phyloP scores from a whole-genome alignment of 37 sponge, comb jelly and placozoan genomes.

The Spongia lamella region DNA sequence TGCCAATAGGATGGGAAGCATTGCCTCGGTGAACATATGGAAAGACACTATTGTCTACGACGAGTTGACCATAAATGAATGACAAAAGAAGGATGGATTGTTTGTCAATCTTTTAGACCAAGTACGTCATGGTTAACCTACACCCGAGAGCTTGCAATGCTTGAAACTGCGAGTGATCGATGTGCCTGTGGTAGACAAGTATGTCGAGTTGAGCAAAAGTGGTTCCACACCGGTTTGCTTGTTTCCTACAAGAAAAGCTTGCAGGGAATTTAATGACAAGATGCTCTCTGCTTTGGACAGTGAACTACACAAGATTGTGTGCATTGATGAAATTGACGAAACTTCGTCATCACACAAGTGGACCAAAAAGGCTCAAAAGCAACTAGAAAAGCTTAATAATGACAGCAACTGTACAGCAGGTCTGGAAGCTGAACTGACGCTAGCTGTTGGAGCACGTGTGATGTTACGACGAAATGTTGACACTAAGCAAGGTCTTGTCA shows the following conservation, averaged over 20 bases:
- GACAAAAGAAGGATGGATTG: constrained; percentile 37
- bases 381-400: constrained; percentile 58
- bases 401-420: constrained; percentile 68
- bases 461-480: constrained; percentile 69
- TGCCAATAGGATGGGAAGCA: constrained; percentile 18
- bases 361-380: constrained; percentile 35
- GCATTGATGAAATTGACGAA: constrained; percentile 61
- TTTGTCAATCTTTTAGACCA: constrained; percentile 17
- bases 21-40: constrained; percentile 47
- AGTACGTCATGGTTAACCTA: constrained; percentile 15
- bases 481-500: constrained; percentile 46
- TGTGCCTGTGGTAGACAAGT: constrained; percentile 17
- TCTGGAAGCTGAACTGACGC: constrained; percentile 33
- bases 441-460: constrained; percentile 64
- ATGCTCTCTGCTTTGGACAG: constrained; percentile 14
- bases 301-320: background rate
- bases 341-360: constrained; percentile 45
- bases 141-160: background rate
- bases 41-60: constrained; percentile 49
- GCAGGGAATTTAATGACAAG: constrained; percentile 31
- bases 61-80: constrained; percentile 68
- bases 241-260: constrained; percentile 30
- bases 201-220: constrained; percentile 16
- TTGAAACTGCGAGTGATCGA: background rate
- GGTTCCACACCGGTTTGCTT: constrained; percentile 40